Evolutionary conservation across 2,888 invertebrate genomes (phyloP).

Genomic region (Tillus elongatus): DNA sequence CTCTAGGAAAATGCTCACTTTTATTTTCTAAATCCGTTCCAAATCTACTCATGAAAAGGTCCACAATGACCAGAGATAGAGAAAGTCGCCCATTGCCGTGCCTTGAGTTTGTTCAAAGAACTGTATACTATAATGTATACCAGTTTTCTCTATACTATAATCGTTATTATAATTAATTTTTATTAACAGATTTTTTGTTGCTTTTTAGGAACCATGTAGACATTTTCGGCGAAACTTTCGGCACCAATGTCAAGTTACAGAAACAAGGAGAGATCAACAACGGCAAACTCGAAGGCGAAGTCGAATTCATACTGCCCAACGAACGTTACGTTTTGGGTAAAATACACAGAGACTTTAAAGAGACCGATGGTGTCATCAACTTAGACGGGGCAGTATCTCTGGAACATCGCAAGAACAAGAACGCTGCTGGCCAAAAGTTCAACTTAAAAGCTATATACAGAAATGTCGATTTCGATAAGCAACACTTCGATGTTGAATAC

Average conservation of each 20-base stretch:
- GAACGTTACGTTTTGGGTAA: slow-evolving; percentile 42
- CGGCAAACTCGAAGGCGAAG: slow-evolving; percentile 42
- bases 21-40: no score
- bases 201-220: slow-evolving; percentile 44
- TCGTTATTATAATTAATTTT: not conserved
- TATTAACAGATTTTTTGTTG: slow-evolving; percentile 5
- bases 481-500: slow-evolving; percentile 38
- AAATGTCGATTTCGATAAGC: slow-evolving; percentile 39
- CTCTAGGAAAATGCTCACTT: no score
- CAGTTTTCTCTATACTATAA: no score
- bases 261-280: slow-evolving; percentile 40
- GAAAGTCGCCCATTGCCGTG: no score
- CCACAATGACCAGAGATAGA: no score
- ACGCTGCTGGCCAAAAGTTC: slow-evolving; percentile 41
- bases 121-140: no score
- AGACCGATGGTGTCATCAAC: slow-evolving; percentile 27
- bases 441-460: slow-evolving; percentile 35
- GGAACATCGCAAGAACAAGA: slow-evolving; percentile 40
- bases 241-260: slow-evolving; percentile 42
- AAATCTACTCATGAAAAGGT: no score
- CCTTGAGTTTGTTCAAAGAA: no score
- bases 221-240: slow-evolving; percentile 42
- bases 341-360: slow-evolving; percentile 32
- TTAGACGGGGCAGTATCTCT: slow-evolving; percentile 31
- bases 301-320: slow-evolving; percentile 46